A percentile compares a stretch with the other conserved stretches of the same genome.
Evolutionary conservation across 2,113 vertebrate genomes (phyloP).

Genomic region (Xiphophorus couchianus): DNA sequence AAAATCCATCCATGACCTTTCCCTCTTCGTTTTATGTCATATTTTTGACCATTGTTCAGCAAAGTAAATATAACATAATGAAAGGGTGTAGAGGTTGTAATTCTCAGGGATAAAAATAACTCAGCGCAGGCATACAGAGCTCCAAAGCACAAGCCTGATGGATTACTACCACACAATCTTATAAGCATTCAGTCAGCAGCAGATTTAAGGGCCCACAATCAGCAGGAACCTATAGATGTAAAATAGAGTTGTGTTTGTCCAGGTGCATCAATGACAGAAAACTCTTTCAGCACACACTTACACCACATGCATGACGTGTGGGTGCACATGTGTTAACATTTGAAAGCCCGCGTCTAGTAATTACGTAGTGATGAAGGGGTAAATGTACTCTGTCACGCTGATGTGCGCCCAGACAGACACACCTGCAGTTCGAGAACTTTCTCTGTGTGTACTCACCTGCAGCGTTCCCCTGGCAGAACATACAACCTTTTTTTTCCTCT

Average conservation of each 20-base stretch:
- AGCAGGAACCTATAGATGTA: conserved; percentile 11
- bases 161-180: conserved; percentile 14
- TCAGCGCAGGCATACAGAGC: not conserved
- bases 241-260: conserved; percentile 62
- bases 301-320: conserved; percentile 12
- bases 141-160: conserved; percentile 10
- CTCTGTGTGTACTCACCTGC: conserved; percentile 31
- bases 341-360: conserved; percentile 52
- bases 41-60: not conserved
- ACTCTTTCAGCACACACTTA: conserved; percentile 10
- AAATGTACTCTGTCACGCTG: conserved; percentile 39
- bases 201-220: conserved; percentile 1
- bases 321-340: conserved; percentile 50
- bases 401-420: conserved; percentile 48
- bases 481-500: no score
- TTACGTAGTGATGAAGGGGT: conserved; percentile 68
- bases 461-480: conserved; percentile 24
- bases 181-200: conserved; percentile 7
- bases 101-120: not conserved
- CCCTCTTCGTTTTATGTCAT: not conserved
- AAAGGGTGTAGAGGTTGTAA: not conserved
- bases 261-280: conserved; percentile 66
- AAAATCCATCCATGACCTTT: not conserved
- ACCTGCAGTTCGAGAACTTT: conserved; percentile 32
- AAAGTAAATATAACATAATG: not conserved